Evolutionary conservation across 2,888 invertebrate genomes (phyloP), one percentile per base, ranked within the genome.

Genomic region (Trachelus stipa): DNA sequence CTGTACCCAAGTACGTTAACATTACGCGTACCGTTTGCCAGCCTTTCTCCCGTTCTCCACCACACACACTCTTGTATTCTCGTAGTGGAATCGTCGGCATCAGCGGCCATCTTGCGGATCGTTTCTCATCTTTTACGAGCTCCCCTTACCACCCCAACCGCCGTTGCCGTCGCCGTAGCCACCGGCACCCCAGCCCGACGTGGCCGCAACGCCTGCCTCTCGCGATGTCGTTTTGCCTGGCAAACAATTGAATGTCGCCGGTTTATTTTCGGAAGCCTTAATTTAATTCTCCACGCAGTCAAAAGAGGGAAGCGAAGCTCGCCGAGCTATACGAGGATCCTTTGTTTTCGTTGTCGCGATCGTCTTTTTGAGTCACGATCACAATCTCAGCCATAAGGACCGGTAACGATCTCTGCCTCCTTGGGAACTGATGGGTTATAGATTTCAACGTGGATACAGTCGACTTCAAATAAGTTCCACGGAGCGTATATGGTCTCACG

Each of bases 181-280:
- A 34, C 76, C 78, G 73, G 34, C 34, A 68, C 74, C 68, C 77
- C 56, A 69, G 77, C 34, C 23, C 56, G 56, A 56, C 74, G 79
- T 77, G 77, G 34, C 76, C 78, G 78, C 74, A 35, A 35, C 74
- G 74, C 77, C 34, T 69, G 77, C 31, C 71, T 75, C 37, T 78
- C 73, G 76, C 77, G 75, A 77, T 79, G 79, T 80, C 79, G 81
- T 78, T 79, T 78, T 81, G 81, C 81, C 82, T 83, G 81, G 83
- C 81, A 76, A 87, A 88, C 88, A 88, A 88, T 89, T 83, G 87
- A 88, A 88, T 86, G 87, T 88, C 87, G 88, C 87, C 84, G 85
- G 88, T 90, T 89, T 89, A 90, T 90, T 90, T 90, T 90, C 82
- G 88, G 89, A 90, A 87, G 88, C 87, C 87, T 90, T 89, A 87